Base-by-base conservation (phyloP, 2,113 vertebrate species). In the Anhinga anhinga region DNA sequence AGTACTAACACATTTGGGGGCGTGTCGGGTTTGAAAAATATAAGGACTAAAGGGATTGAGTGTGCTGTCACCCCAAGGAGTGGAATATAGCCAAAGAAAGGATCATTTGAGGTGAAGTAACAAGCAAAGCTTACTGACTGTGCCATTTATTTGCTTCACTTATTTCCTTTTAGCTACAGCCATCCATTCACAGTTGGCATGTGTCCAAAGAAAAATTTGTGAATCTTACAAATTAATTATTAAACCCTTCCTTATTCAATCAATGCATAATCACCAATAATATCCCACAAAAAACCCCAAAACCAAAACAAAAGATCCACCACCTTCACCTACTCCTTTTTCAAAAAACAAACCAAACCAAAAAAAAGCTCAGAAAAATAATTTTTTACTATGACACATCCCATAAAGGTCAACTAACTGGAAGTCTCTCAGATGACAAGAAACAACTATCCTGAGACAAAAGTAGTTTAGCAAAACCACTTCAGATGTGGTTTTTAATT, bases 81-180 rank as follows among this genome's bases (percentile, higher is more conserved):
- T 94, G 84, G 89, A 77, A 86, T 2, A 77, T 40, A 94, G 93
- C 84, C 93, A 91, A 93, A 82, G 58, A 66, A 70, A 94, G 70
- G 84, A 93, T 91, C 86, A 94, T 76, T 47, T 91, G 62, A 94
- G 93, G 91, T 94, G 84, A 93, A 95, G 94, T 4, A 95, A 40
- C 58, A 93, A 61, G 74, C 58, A 90, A 91, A 95, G 62, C 81
- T 85, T 90, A 91, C 81, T 85, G 93, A 69, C 73, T 79, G 80
- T 86, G 84, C 53, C 86, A 72, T 72, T 95, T 93, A 95, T 87
- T 91, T 94, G 66, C 58, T 90, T 95, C 81, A 86, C 30, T 27
- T 95, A 85, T n/a, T 95, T 23, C n/a, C 65, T 78, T 93, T 65
- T 82, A 95, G 71, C 87, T 96, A 76, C 53, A 95, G 78, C 74